Evolutionary conservation across 2,888 invertebrate genomes (phyloP).

Genomic region (Agriopis aurantiaria): DNA sequence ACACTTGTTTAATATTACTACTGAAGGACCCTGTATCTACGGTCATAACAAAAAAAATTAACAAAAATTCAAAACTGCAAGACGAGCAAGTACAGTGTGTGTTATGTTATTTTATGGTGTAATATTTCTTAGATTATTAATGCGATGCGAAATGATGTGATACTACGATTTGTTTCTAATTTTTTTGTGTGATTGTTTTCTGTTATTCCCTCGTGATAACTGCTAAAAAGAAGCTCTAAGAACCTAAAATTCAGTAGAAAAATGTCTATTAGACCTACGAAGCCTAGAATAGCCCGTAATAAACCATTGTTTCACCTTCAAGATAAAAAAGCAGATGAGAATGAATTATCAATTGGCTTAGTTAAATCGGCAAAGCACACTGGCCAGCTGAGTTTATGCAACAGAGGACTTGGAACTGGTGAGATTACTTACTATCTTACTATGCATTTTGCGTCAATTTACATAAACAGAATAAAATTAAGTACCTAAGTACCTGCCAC

Average conservation of each 20-base stretch:
- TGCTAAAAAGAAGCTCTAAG: neutral
- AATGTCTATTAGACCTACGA: constrained; percentile 74
- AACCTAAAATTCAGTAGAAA: constrained; percentile 24
- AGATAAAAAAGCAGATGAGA: constrained; percentile 90
- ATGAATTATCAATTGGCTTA: constrained; percentile 89
- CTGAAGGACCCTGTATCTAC: too few relatives aligned
- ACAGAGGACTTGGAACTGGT: constrained; percentile 91
- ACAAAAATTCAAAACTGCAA: too few relatives aligned
- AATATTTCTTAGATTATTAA: too few relatives aligned
- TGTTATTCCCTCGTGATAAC: too few relatives aligned
- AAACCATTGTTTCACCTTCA: constrained; percentile 90
- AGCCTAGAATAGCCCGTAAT: constrained; percentile 72
- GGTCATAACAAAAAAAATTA: too few relatives aligned
- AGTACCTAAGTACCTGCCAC: too few relatives aligned
- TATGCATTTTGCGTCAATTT: neutral
- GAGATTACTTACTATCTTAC: constrained; percentile 51
- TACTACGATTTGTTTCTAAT: neutral
- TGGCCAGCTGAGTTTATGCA: constrained; percentile 93
- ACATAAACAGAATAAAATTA: neutral
- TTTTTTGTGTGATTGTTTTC: neutral
- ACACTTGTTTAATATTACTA: too few relatives aligned
- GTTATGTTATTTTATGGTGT: too few relatives aligned
- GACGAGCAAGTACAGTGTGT: too few relatives aligned
- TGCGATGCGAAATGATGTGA: too few relatives aligned
- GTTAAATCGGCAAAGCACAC: constrained; percentile 93